These are phyloP conservation scores for Trochalopteron elliotii DNA, from an alignment of 2,113 vertebrate genomes.

Conservation along the genomic window DNA sequence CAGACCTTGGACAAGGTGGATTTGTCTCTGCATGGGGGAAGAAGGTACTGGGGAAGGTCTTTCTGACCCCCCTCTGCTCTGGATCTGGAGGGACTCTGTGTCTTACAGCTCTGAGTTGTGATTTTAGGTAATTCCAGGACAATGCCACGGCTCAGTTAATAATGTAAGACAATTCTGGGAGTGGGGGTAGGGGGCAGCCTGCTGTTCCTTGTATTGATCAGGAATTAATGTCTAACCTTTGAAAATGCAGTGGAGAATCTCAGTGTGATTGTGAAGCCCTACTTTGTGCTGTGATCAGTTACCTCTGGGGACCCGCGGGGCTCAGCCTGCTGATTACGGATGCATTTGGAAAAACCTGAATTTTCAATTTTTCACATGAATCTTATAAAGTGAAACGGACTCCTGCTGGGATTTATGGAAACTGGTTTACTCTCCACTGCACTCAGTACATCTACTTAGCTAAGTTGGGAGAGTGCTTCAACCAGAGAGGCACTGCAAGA, in stretches of 20 bases:
- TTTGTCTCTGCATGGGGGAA: background rate
- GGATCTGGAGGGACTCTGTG: background rate
- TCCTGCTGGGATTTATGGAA: constrained; percentile 65
- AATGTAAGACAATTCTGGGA: constrained; percentile 12
- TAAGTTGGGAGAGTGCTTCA: constrained; percentile 25
- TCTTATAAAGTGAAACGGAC: constrained; percentile 46
- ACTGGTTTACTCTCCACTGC: constrained; percentile 44
- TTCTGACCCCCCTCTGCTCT: background rate
- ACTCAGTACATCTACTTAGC: constrained; percentile 39
- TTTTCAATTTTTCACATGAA: constrained; percentile 68
- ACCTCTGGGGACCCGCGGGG: background rate
- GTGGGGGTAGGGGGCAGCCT: background rate
- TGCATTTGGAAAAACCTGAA: constrained; percentile 58
- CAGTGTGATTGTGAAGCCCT: constrained; percentile 28
- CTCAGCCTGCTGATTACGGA: constrained; percentile 57
- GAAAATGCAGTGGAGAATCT: constrained; percentile 51
- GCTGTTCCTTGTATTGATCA: constrained; percentile 66
- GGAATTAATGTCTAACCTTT: constrained; percentile 71
- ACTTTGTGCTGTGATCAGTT: constrained; percentile 54
- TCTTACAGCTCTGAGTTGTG: background rate
- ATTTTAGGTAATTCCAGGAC: constrained; percentile 4
- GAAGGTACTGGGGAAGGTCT: background rate
- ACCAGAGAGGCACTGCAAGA: background rate
- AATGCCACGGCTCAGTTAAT: constrained; percentile 36
- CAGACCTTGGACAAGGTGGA: background rate